A percentile compares a stretch with the other conserved stretches of the same genome.
phyloP scores from a whole-genome alignment of 2,888 invertebrate species.

The Agriopis leucophaearia region DNA sequence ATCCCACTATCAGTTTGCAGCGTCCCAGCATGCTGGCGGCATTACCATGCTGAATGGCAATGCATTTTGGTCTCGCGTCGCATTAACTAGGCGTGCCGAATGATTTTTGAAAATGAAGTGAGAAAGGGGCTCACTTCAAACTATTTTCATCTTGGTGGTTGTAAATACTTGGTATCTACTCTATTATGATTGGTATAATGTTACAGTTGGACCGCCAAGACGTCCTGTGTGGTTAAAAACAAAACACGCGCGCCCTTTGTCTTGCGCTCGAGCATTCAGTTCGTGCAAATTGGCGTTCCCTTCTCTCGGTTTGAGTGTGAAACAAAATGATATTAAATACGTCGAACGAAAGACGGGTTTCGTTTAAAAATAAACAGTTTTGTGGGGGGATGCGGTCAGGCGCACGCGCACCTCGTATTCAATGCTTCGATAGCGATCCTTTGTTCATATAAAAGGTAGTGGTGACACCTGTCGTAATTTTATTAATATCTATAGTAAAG shows the following conservation, averaged over 20 bases:
- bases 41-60: no score
- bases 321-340: slow-evolving; percentile 26
- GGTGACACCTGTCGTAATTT: slow-evolving; percentile 62
- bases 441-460: slow-evolving; percentile 53
- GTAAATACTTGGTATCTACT: no score
- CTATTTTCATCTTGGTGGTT: neutral
- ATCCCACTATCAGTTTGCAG: no score
- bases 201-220: slow-evolving; percentile 68
- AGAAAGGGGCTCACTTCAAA: neutral
- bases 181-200: slow-evolving; percentile 50
- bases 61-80: no score
- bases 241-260: slow-evolving; percentile 64
- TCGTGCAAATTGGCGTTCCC: slow-evolving; percentile 55
- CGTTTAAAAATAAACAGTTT: slow-evolving; percentile 38
- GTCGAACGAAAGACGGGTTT: slow-evolving; percentile 26
- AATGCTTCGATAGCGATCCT: slow-evolving; percentile 56
- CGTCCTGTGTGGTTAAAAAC: slow-evolving; percentile 73
- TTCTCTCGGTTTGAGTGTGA: slow-evolving; percentile 5
- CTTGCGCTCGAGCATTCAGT: slow-evolving; percentile 56
- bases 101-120: neutral
- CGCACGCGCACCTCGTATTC: slow-evolving; percentile 68
- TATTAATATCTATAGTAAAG: slow-evolving; percentile 26
- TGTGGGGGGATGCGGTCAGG: slow-evolving; percentile 65
- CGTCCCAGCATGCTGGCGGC: no score
- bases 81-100: no score